Evolutionary conservation across 2,888 invertebrate species (phyloP).

Genomic region (Stictocephala bisonia): DNA sequence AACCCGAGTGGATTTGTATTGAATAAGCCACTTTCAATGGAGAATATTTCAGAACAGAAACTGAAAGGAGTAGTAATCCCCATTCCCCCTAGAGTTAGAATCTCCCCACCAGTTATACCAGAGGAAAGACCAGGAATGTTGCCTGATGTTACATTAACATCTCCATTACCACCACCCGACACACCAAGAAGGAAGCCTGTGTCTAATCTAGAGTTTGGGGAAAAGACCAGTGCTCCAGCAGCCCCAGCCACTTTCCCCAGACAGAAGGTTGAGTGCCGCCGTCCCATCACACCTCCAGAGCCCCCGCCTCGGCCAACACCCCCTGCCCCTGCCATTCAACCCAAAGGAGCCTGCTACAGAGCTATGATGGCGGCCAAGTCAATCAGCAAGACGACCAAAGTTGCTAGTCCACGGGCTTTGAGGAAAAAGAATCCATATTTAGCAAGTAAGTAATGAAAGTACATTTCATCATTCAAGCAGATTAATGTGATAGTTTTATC

Average conservation of each 20-base stretch:
- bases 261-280: slow-evolving; percentile 52
- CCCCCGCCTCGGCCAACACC: slow-evolving; percentile 62
- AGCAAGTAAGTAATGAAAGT: slow-evolving; percentile 73
- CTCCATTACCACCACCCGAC: slow-evolving; percentile 34
- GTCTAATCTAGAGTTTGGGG: slow-evolving; percentile 44
- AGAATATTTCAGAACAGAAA: slow-evolving; percentile 18
- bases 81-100: slow-evolving; percentile 40
- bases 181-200: slow-evolving; percentile 45
- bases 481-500: no score
- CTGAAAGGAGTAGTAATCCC: slow-evolving; percentile 34
- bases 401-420: slow-evolving; percentile 62
- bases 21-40: slow-evolving; percentile 11
- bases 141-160: slow-evolving; percentile 43
- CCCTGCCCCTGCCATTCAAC: slow-evolving; percentile 57
- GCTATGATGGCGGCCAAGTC: slow-evolving; percentile 66
- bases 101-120: slow-evolving; percentile 31
- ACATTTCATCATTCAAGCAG: no score
- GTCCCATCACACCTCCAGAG: slow-evolving; percentile 57
- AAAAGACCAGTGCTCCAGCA: slow-evolving; percentile 10
- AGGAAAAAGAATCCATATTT: slow-evolving; percentile 79
- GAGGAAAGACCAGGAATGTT: slow-evolving; percentile 29
- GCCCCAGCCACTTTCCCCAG: slow-evolving; percentile 56
- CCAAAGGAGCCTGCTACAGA: slow-evolving; percentile 62
- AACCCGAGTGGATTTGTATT: slow-evolving; percentile 36
- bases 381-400: slow-evolving; percentile 62